These are phyloP conservation scores for Chromobotia macracanthus DNA, from an alignment of 2,797 vertebrate species.

Conservation along the genomic window DNA sequence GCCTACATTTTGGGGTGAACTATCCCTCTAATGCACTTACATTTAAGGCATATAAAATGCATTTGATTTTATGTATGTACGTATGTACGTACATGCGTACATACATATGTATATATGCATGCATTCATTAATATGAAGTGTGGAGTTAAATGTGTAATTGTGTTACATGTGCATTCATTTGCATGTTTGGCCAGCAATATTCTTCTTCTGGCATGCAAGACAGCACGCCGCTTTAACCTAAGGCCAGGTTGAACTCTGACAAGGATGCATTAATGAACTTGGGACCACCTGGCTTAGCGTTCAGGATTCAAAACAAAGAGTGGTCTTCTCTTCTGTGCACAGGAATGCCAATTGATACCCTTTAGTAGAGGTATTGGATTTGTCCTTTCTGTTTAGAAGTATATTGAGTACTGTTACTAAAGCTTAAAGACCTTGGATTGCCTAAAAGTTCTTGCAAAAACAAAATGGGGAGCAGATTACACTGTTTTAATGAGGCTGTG, in stretches of 20 bases:
- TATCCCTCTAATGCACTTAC: not conserved
- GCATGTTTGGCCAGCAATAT: slow-evolving; percentile 24
- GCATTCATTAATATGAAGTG: not conserved
- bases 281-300: slow-evolving; percentile 66
- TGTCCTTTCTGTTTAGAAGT: not conserved
- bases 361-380: not conserved
- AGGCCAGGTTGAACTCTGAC: slow-evolving; percentile 38
- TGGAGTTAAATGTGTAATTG: too few relatives aligned
- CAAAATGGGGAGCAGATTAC: too few relatives aligned
- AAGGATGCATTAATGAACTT: slow-evolving; percentile 64
- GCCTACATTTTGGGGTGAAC: not conserved
- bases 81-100: too few relatives aligned
- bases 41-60: not conserved
- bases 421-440: too few relatives aligned
- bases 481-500: too few relatives aligned
- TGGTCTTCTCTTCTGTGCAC: not conserved
- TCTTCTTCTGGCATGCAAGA: slow-evolving; percentile 47
- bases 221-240: slow-evolving; percentile 59
- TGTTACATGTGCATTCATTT: too few relatives aligned
- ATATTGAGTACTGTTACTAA: not conserved
- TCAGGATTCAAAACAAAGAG: slow-evolving; percentile 29
- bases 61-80: not conserved
- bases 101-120: not conserved
- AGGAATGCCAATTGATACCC: not conserved
- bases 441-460: too few relatives aligned